Evolutionary conservation across 2,113 vertebrate species (phyloP).

Genomic region (Dromas ardeola): DNA sequence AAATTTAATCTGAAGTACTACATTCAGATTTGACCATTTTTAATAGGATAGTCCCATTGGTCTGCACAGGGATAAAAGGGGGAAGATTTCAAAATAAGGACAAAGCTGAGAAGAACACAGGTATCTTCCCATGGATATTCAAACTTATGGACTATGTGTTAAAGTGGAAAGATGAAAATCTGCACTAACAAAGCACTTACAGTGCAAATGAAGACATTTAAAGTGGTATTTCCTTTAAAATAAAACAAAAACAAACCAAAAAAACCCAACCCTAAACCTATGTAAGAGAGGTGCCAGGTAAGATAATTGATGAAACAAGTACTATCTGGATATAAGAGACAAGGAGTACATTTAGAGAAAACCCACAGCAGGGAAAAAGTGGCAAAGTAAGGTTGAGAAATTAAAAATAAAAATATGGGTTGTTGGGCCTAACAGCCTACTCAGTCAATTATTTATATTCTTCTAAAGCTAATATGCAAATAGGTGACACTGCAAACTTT

Average conservation of each 20-base stretch:
- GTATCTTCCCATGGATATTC: background rate
- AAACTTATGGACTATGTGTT: background rate
- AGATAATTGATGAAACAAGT: background rate
- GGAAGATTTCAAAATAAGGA: background rate
- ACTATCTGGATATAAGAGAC: background rate
- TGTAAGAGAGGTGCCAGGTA: background rate
- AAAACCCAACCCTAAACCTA: background rate
- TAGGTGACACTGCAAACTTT: slow-evolving; percentile 42
- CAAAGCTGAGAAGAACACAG: background rate
- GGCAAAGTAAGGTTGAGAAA: background rate
- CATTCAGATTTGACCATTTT: background rate
- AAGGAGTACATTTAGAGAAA: background rate
- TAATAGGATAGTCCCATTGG: background rate
- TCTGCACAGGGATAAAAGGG: background rate
- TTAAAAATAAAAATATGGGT: background rate
- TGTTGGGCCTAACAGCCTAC: background rate
- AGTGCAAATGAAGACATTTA: slow-evolving; percentile 8
- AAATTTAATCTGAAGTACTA: background rate
- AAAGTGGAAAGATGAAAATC: background rate
- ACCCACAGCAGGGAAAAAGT: background rate
- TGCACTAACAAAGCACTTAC: background rate
- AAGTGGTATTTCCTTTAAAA: background rate
- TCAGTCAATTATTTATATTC: background rate
- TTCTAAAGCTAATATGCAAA: slow-evolving; percentile 29
- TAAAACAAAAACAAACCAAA: background rate